Conservation (phyloP, 2,888 invertebrate species). For the Lasioglossum figueresi region DNA sequence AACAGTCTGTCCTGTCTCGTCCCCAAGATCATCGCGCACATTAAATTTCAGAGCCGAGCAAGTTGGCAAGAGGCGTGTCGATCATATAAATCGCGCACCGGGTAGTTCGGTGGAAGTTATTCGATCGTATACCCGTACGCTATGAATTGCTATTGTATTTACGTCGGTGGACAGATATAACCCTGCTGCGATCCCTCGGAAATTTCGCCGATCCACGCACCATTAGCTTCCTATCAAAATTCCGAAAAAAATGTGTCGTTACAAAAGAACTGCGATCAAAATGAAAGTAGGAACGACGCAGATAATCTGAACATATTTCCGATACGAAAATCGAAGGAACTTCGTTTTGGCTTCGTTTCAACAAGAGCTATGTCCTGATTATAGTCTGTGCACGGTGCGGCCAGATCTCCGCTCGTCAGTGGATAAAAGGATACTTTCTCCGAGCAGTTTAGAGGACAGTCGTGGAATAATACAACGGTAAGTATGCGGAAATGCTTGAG, state of each 20-base stretch:
- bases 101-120: slow-evolving; percentile 11
- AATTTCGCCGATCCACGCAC: background rate
- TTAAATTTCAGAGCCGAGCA: slow-evolving; percentile 15
- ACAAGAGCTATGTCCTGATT: background rate
- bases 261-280: too few species aligned
- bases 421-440: slow-evolving; percentile 4
- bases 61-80: slow-evolving; percentile 28
- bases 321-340: background rate
- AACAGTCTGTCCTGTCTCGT: background rate
- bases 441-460: background rate
- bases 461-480: background rate
- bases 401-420: background rate
- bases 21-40: background rate
- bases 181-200: background rate
- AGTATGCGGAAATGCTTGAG: slow-evolving; percentile 8
- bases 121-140: slow-evolving; percentile 10
- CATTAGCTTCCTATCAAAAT: background rate
- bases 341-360: background rate
- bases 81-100: slow-evolving; percentile 39
- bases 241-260: too few species aligned
- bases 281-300: too few species aligned
- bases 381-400: background rate
- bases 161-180: background rate
- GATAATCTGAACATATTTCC: background rate
- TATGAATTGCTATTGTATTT: slow-evolving; percentile 19